Evolutionary conservation across 2,113 vertebrate species (phyloP).

Genomic region (Isurus oxyrinchus): DNA sequence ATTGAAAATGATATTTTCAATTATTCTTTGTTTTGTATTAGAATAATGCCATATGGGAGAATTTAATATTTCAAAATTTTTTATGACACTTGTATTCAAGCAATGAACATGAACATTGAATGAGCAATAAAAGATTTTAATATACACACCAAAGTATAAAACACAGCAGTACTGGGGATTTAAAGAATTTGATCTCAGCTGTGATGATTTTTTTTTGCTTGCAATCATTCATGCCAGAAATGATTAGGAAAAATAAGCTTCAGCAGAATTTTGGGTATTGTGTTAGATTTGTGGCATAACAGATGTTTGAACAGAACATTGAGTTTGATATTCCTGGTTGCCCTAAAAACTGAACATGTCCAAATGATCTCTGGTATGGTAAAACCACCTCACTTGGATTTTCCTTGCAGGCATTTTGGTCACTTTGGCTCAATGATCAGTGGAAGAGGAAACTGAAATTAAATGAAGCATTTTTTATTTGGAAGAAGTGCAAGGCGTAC

Average conservation of each 20-base stretch:
- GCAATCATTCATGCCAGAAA: not conserved
- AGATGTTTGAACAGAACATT: not conserved
- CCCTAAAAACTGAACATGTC: not conserved
- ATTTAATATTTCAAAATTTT: not conserved
- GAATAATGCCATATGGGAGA: not conserved
- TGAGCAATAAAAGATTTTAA: not conserved
- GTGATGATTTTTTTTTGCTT: too few relatives aligned
- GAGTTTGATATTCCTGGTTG: not conserved
- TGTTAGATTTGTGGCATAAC: not conserved
- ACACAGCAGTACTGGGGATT: not conserved
- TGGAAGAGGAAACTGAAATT: not conserved
- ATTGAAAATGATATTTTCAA: not conserved
- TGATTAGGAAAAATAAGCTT: not conserved
- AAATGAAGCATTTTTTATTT: not conserved
- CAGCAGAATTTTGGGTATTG: not conserved
- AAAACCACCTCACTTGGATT: not conserved
- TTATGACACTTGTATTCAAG: not conserved
- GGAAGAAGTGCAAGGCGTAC: not conserved
- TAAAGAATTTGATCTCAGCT: not conserved
- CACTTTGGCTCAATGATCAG: not conserved
- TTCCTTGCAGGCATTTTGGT: not conserved
- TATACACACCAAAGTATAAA: not conserved
- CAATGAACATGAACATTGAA: not conserved
- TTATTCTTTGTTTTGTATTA: not conserved
- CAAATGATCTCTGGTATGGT: not conserved